Conservation (phyloP, 2,797 vertebrate genomes). For the Psittacula derbiana region DNA sequence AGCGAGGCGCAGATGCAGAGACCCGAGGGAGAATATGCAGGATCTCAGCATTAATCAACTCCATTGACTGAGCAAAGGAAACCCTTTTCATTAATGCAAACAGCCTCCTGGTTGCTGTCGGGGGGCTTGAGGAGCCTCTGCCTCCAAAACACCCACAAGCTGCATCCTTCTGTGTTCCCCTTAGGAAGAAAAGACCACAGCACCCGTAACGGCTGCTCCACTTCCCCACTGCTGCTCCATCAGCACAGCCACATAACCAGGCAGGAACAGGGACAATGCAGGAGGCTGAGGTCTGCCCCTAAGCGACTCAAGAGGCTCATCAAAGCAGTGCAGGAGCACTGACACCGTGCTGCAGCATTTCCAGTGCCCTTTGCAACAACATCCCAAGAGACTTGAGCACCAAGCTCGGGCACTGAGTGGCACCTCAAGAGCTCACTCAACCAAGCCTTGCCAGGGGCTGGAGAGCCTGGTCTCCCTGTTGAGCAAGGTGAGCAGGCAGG, state of each 20-base stretch:
- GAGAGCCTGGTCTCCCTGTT: background rate
- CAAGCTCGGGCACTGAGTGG: rapidly evolving
- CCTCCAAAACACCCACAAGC: background rate
- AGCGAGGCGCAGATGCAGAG: background rate
- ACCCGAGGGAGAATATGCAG: rapidly evolving
- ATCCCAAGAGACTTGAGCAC: rapidly evolving
- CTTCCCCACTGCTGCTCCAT: rapidly evolving
- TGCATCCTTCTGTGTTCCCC: background rate
- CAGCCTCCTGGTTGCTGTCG: background rate
- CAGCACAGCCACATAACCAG: rapidly evolving
- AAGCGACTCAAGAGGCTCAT: background rate
- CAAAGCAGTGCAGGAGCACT: background rate
- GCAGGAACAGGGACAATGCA: background rate
- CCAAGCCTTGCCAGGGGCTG: background rate
- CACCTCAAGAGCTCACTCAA: rapidly evolving
- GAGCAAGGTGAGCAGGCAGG: background rate
- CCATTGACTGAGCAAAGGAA: background rate
- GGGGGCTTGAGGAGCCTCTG: rapidly evolving
- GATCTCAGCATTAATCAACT: background rate
- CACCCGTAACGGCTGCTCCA: rapidly evolving
- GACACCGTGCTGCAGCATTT: rapidly evolving
- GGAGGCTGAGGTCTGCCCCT: background rate
- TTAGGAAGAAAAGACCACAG: rapidly evolving
- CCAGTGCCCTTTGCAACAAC: background rate
- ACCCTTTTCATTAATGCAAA: rapidly evolving